Evolutionary conservation across 2,113 vertebrate genomes (phyloP), one percentile per base, ranked within the genome.

Genomic region (Eubucco bourcierii): DNA sequence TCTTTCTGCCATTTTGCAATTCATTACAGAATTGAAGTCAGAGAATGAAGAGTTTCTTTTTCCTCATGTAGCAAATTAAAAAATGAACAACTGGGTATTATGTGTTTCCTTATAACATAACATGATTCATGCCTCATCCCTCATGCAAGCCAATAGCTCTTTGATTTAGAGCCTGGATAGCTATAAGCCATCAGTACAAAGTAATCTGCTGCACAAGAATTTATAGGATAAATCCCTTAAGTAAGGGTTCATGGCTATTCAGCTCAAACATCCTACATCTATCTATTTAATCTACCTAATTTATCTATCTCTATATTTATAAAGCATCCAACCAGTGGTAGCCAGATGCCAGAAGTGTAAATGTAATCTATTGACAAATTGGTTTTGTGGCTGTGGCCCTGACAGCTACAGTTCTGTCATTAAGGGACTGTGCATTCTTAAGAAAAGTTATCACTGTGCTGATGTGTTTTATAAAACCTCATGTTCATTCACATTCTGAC

Each of bases 151-250:
- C 64, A 83, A 72, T 60, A 92, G 37, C 53, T 85, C 33, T 67
- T 44, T 90, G 79, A 93, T 92, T 96, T 95, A 95, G 61, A 90
- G 76, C 39, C 68, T 41, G 58, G 47, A 65, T 59, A 91, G 63
- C 86, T 93, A 34, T 91, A 93, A 94, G 76, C 78, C 89, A 93
- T 95, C 80, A 87, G 47, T 78, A 81, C 74, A 95, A 95, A 91
- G 33, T 84, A 91, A 78, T 84, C 34, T 66, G 70, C 65, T 96
- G 78, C 29, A 80, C 44, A 71, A 61, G 87, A 96, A 94, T 93
- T 97, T 93, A 90, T 80, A 95, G 88, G 52, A 88, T 92, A 94
- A 91, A 93, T 33, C 80, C 87, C 60, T 95, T 95, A 96, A 96
- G 88, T 91, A 96, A 95, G 66, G 37, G 78, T 90, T 96, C 86